These are phyloP conservation scores for Polydrusus cervinus DNA, from an alignment of 2,888 invertebrate species.

Conservation along the genomic window DNA sequence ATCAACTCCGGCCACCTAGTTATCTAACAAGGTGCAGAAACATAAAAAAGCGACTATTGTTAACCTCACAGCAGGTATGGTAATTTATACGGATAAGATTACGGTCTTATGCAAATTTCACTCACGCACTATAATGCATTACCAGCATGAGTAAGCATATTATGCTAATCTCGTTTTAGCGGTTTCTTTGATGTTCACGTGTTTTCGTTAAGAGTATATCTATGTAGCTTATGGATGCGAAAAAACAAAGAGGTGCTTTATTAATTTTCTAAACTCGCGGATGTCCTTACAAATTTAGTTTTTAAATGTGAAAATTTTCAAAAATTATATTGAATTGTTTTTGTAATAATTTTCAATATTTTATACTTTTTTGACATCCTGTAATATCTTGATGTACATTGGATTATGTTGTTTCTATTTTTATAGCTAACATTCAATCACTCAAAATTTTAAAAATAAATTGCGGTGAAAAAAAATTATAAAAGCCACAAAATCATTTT, in stretches of 20 bases:
- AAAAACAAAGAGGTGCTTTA: background rate
- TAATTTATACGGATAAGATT: conserved; percentile 50
- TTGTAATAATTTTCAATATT: no score
- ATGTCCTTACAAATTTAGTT: no score
- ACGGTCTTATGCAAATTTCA: conserved; percentile 48
- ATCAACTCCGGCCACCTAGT: conserved; percentile 49
- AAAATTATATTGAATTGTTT: no score
- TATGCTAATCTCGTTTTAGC: conserved; percentile 39
- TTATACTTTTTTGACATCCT: no score
- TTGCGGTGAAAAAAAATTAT: background rate
- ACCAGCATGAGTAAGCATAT: conserved; percentile 50
- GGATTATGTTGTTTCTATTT: no score
- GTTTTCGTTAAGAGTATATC: background rate
- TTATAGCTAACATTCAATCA: no score
- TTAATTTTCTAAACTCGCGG: no score
- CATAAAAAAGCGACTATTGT: conserved; percentile 49
- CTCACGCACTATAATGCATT: conserved; percentile 53
- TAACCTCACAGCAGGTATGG: conserved; percentile 51
- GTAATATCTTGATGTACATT: no score
- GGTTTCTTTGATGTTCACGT: conserved; percentile 34
- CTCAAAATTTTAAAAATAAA: no score
- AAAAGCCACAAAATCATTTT: conserved; percentile 13
- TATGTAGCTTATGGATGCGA: background rate
- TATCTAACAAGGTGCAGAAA: conserved; percentile 54
- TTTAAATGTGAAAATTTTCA: no score